Conservation (phyloP, 2,888 invertebrate genomes). For the Criorhina ranunculi region DNA sequence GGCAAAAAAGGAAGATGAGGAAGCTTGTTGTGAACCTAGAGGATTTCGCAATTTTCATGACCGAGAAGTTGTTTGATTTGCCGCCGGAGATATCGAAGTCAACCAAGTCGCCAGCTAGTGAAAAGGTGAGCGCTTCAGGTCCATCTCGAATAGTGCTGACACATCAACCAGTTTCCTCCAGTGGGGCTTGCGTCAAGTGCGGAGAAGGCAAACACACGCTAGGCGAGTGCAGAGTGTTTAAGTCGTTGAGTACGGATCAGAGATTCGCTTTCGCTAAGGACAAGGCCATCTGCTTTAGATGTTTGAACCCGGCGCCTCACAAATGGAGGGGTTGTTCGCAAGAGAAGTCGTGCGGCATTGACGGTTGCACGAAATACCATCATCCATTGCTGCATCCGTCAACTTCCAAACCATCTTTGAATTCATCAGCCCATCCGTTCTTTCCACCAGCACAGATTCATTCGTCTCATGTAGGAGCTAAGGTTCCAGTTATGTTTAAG, state of each 20-base stretch:
- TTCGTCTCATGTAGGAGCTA: constrained; percentile 27
- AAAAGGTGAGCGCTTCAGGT: constrained; percentile 14
- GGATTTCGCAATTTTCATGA: neutral
- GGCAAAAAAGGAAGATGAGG: neutral
- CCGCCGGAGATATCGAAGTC: no score
- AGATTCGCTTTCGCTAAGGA: neutral
- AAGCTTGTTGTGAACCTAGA: neutral
- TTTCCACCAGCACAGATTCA: constrained; percentile 15
- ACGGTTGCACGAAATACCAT: constrained; percentile 12
- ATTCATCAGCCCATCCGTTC: constrained; percentile 12
- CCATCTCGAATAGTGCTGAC: constrained; percentile 24
- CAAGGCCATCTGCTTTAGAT: neutral
- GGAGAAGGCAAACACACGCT: neutral
- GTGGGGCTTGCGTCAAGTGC: neutral
- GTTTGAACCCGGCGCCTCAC: neutral
- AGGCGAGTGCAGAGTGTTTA: neutral
- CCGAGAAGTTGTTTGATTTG: constrained; percentile 7
- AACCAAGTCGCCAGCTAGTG: neutral
- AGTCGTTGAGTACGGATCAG: neutral
- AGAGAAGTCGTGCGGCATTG: constrained; percentile 14
- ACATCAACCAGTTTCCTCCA: neutral
- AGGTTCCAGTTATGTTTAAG: constrained; percentile 33
- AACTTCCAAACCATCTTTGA: neutral
- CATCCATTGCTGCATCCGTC: constrained; percentile 10
- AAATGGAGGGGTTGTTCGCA: constrained; percentile 20